phyloP scores from a whole-genome alignment of 2,888 invertebrate species.

The Clanis bilineata region DNA sequence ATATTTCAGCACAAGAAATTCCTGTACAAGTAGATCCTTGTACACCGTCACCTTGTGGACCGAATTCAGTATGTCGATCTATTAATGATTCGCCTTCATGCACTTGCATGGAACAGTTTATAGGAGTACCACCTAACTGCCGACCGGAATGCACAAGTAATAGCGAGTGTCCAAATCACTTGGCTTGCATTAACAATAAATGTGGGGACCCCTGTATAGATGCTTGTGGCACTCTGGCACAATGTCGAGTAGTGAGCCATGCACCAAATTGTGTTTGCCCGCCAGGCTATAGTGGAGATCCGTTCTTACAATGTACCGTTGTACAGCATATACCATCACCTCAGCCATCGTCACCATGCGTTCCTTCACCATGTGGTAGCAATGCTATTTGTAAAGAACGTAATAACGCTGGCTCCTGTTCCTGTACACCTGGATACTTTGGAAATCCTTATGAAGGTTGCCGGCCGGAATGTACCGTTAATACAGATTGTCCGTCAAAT shows the following conservation, averaged over 20 bases:
- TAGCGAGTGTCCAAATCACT: conserved; percentile 85
- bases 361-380: conserved; percentile 87
- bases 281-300: conserved; percentile 86
- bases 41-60: conserved; percentile 85
- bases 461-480: conserved; percentile 88
- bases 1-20: conserved; percentile 52
- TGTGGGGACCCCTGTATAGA: conserved; percentile 88
- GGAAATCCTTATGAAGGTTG: conserved; percentile 86
- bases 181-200: conserved; percentile 87
- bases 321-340: conserved; percentile 55
- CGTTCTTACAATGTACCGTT: conserved; percentile 84
- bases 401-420: conserved; percentile 87
- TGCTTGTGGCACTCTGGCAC: conserved; percentile 86
- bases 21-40: conserved; percentile 82
- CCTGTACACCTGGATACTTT: conserved; percentile 85
- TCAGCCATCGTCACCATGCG: conserved; percentile 81
- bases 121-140: conserved; percentile 87
- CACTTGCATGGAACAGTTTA: conserved; percentile 85
- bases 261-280: conserved; percentile 86
- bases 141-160: conserved; percentile 88
- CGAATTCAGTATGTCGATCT: conserved; percentile 84
- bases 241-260: conserved; percentile 89
- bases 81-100: conserved; percentile 85
- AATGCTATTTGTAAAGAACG: conserved; percentile 87
- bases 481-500: conserved; percentile 88